phyloP scores from a whole-genome alignment of 1,140 invertebrate species.

The Drosophila prosaltans region DNA sequence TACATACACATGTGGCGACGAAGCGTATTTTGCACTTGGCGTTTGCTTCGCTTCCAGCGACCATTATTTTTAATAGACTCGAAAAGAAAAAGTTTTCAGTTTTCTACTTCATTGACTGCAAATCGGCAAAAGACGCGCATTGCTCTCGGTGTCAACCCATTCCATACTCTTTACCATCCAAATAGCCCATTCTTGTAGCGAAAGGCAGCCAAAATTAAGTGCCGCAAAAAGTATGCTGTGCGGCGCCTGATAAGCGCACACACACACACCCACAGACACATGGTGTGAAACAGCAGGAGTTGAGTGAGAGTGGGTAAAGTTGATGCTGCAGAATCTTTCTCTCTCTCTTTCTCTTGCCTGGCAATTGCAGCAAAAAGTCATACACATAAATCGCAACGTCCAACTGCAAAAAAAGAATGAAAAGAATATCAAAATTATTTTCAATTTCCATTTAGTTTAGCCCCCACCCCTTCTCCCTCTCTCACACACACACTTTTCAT shows the following conservation, averaged over 20 bases:
- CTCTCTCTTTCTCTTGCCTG: slow-evolving; percentile 11
- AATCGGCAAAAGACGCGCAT: slow-evolving; percentile 68
- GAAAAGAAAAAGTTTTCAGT: slow-evolving; percentile 78
- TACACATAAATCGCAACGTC: slow-evolving; percentile 70
- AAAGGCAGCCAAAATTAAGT: slow-evolving; percentile 71
- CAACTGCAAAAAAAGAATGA: slow-evolving; percentile 8
- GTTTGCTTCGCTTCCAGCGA: slow-evolving; percentile 58
- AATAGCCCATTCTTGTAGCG: background rate
- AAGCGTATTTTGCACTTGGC: slow-evolving; percentile 53
- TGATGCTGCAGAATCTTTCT: background rate
- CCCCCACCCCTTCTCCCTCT: background rate
- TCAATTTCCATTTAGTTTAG: slow-evolving; percentile 54
- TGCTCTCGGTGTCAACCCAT: slow-evolving; percentile 29
- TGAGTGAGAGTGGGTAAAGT: background rate
- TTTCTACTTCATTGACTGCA: slow-evolving; percentile 79
- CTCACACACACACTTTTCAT: slow-evolving; percentile 14
- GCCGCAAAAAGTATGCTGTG: slow-evolving; percentile 71
- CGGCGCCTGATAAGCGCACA: slow-evolving; percentile 68
- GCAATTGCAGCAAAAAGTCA: slow-evolving; percentile 68
- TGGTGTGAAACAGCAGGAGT: slow-evolving; percentile 7
- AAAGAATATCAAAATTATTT: slow-evolving; percentile 34
- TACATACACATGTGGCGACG: slow-evolving; percentile 28
- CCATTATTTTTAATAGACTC: slow-evolving; percentile 82
- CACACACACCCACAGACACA: slow-evolving; percentile 32
- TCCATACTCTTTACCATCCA: background rate